Conservation (phyloP, 2,113 vertebrate species). For the Leptobrachium leishanense region DNA sequence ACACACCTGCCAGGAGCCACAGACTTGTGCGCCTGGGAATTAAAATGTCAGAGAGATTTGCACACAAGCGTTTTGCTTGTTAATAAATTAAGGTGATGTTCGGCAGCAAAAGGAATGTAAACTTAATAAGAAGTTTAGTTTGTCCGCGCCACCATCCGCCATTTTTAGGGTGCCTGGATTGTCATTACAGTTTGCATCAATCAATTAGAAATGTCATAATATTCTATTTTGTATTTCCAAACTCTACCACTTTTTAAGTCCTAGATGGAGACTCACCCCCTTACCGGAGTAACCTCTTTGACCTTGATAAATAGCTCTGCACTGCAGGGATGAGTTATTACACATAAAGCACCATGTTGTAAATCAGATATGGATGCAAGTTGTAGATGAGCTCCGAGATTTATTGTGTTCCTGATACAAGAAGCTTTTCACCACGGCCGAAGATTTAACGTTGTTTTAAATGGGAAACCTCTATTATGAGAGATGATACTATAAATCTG, state of each 20-base stretch:
- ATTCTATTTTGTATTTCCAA: no score
- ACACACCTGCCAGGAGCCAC: rapidly evolving
- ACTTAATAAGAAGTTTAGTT: no score
- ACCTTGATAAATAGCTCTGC: conserved; percentile 3
- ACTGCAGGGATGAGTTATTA: background rate
- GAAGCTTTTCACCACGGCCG: background rate
- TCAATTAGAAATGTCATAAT: no score
- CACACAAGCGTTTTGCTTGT: conserved; percentile 41
- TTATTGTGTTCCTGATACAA: background rate
- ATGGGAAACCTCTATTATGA: background rate
- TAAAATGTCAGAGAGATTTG: conserved; percentile 50
- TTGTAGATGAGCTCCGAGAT: background rate
- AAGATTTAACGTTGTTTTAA: background rate
- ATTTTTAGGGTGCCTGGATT: no score
- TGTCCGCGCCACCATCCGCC: no score
- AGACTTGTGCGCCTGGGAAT: conserved; percentile 31
- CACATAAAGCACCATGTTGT: background rate
- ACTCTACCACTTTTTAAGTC: no score
- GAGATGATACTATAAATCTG: background rate
- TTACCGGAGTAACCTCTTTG: background rate
- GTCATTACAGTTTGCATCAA: no score
- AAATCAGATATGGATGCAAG: background rate
- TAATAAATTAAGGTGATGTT: no score
- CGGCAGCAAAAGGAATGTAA: no score
- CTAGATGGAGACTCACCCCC: no score